phyloP scores from a whole-genome alignment of 2,113 vertebrate genomes.

The Prinia subflava region DNA sequence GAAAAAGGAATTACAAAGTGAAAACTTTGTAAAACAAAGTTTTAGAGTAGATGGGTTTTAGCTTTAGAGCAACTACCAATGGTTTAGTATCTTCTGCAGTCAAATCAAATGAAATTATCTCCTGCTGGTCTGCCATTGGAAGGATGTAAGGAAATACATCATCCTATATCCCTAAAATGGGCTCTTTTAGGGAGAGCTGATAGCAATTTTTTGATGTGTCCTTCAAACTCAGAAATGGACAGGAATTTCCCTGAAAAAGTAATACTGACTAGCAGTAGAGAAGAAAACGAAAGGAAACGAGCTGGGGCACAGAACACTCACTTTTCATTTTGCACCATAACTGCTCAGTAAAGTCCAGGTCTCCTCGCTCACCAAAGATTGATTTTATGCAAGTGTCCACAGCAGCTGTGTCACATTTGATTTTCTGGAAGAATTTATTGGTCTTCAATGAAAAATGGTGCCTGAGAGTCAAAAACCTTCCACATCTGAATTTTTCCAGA shows the following conservation, averaged over 20 bases:
- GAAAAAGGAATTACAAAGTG: neutral
- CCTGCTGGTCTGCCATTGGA: neutral
- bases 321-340: slow-evolving; percentile 92
- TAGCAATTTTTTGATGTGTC: neutral
- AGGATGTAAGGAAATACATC: neutral
- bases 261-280: neutral
- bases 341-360: slow-evolving; percentile 92
- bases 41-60: neutral
- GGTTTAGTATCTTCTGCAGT: neutral
- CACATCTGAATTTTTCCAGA: neutral
- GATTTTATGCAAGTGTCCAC: slow-evolving; percentile 77
- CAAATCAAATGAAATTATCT: neutral
- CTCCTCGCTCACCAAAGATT: slow-evolving; percentile 78
- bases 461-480: neutral
- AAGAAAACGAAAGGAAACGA: neutral
- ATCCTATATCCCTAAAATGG: neutral
- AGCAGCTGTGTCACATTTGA: slow-evolving; percentile 68
- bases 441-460: neutral
- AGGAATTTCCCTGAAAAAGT: neutral
- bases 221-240: neutral
- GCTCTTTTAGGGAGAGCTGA: neutral
- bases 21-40: too few species aligned
- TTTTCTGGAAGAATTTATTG: slow-evolving; percentile 35
- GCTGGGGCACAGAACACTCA: slow-evolving; percentile 51
- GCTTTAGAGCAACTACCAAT: neutral